Base-by-base conservation (phyloP, 2,113 vertebrate species). In the Verasper variegatus region DNA sequence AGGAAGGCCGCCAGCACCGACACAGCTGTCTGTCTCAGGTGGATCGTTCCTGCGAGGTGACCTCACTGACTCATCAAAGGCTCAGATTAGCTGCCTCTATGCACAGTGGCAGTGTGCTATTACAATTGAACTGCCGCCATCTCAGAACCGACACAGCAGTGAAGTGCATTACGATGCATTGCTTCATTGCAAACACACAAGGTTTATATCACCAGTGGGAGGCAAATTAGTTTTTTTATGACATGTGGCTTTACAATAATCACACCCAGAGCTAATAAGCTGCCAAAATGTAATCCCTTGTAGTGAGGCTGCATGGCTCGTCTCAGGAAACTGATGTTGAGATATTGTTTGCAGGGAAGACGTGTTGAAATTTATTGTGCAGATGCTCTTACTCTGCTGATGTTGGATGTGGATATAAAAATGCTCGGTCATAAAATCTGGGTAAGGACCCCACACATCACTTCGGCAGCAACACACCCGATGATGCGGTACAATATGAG, bases 21-120 rank as follows among this genome's bases (percentile, higher is more conserved):
- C 76, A 60, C 76, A 86, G 80, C 73, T 87, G 86, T 75, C 62
- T 63, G 72, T 88, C 82, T 89, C 84, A 83, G 82, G 76, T 82
- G 81, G 78, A 57, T 79, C 69, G 57, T 26, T 49, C 84, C 74
- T 75, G 55, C 23, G 14, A 20, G 49, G 52, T 80, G 87, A 86
- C 89, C 84, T 85, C 68, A 86, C 64, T 78, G 65, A 80, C 80
- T 86, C 61, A 69, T 70, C 69, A 81, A 70, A 66, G 80, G 45
- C 23, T 69, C 31, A 65, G 26, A 57, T 71, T 58, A 64, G 37
- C 58, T 40, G 24, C 40, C 59, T 51, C 63, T 13, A 2, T 67
- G 64, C 66, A 56, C 61, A 58, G 47, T 21, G 52, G 57, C 64
- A 35, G 13, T 23, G 20, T 37, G 26, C 37, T 69, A 66, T 58